These are phyloP conservation scores for Aphelenchoides fujianensis DNA, from an alignment of 1,140 invertebrate genomes.

Conservation along the genomic window DNA sequence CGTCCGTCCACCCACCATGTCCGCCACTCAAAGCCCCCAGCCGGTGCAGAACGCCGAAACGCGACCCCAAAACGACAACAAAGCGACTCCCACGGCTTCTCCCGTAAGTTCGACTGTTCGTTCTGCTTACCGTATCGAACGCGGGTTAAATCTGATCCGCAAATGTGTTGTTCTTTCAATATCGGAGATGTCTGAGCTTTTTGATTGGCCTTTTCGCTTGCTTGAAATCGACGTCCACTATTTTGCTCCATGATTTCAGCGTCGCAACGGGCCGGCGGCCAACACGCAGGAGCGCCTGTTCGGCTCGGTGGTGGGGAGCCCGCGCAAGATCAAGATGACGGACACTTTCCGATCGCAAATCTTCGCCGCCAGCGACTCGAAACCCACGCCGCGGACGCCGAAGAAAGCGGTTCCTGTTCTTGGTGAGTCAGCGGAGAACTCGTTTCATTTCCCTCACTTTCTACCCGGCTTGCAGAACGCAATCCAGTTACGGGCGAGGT, in stretches of 20 bases:
- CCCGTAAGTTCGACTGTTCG: not conserved
- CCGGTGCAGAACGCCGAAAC: not conserved
- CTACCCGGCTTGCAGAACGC: slow-evolving; percentile 37
- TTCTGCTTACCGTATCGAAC: no score
- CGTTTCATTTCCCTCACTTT: slow-evolving; percentile 6
- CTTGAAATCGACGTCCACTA: no score
- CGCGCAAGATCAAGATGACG: slow-evolving; percentile 31
- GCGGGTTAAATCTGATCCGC: not conserved
- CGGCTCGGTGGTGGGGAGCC: slow-evolving; percentile 22
- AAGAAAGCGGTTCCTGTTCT: slow-evolving; percentile 48
- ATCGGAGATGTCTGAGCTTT: no score
- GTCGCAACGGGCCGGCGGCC: slow-evolving; percentile 45
- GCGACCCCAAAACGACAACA: not conserved
- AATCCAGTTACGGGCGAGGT: slow-evolving; percentile 55
- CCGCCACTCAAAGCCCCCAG: not conserved
- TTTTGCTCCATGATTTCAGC: no score
- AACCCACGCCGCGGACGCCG: slow-evolving; percentile 42
- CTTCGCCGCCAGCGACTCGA: slow-evolving; percentile 34
- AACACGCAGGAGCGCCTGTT: slow-evolving; percentile 53
- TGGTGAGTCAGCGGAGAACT: slow-evolving; percentile 31
- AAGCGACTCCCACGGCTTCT: not conserved
- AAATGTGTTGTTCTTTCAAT: no score
- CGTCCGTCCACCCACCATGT: not conserved
- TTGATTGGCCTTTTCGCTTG: no score
- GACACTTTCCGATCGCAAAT: slow-evolving; percentile 48